A percentile compares a stretch with the other conserved stretches of the same genome.
phyloP scores from a whole-genome alignment of 37 sponge, comb jelly and placozoan genomes.

The Ephydatia muelleri region DNA sequence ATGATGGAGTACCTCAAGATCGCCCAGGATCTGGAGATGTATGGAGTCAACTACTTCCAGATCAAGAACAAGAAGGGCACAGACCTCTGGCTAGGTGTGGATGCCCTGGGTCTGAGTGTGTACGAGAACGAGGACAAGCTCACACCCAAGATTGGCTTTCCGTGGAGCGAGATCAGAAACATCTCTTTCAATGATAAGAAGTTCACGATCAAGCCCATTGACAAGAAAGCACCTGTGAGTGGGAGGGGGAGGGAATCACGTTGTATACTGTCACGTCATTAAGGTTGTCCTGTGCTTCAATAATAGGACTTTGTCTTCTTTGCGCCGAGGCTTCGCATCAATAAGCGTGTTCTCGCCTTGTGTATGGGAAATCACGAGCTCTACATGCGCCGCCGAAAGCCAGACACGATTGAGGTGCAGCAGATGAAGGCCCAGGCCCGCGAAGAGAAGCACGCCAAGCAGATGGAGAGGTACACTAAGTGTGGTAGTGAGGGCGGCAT shows the following conservation, averaged over 20 bases:
- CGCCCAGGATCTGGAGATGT: slow-evolving; percentile 98
- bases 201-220: slow-evolving; percentile 95
- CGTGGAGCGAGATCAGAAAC: slow-evolving; percentile 98
- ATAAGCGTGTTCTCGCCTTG: slow-evolving; percentile 94
- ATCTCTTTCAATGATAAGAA: slow-evolving; percentile 98
- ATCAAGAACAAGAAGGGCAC: slow-evolving; percentile 98
- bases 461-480: slow-evolving; percentile 62
- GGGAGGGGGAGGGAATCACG: no score
- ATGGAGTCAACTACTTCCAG: slow-evolving; percentile 96
- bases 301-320: slow-evolving; percentile 93
- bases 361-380: slow-evolving; percentile 99
- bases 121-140: slow-evolving; percentile 94
- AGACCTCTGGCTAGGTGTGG: slow-evolving; percentile 96
- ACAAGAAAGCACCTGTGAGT: slow-evolving; percentile 96
- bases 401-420: slow-evolving; percentile 98
- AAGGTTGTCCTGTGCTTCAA: neutral
- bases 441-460: slow-evolving; percentile 81
- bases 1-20: slow-evolving; percentile 99
- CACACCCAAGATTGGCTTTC: slow-evolving; percentile 99
- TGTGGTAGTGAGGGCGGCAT: neutral
- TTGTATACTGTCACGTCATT: no score
- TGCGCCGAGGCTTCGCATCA: slow-evolving; percentile 91
- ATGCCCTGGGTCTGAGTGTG: slow-evolving; percentile 97
- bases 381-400: slow-evolving; percentile 96
- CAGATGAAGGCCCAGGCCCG: slow-evolving; percentile 97